These are phyloP conservation scores for Tachuris rubrigastra DNA, from an alignment of 2,113 vertebrate genomes.

Conservation along the genomic window DNA sequence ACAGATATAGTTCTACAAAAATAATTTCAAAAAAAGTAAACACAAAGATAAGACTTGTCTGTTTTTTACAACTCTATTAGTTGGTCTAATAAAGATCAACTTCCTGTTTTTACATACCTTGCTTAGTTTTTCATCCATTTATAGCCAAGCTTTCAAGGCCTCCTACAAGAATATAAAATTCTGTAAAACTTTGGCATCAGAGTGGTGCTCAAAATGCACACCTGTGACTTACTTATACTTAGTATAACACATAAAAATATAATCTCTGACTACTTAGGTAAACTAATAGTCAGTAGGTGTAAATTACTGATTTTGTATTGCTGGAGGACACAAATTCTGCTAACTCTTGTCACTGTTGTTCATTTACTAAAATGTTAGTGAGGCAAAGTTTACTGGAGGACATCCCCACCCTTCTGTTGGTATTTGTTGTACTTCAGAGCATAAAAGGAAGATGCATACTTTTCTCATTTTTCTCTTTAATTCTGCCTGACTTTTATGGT, in stretches of 20 bases:
- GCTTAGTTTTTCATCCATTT: background rate
- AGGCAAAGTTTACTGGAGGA: background rate
- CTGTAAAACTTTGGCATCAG: background rate
- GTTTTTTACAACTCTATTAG: background rate
- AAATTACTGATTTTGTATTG: background rate
- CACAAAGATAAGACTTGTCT: background rate
- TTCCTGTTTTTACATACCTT: background rate
- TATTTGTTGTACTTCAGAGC: background rate
- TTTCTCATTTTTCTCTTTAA: background rate
- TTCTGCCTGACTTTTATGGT: background rate
- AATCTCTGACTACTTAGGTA: background rate
- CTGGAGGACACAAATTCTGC: background rate
- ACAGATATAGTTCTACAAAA: background rate
- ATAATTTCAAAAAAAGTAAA: background rate
- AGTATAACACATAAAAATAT: background rate
- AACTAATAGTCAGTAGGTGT: background rate
- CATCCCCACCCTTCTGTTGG: background rate
- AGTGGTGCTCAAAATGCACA: background rate
- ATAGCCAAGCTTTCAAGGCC: background rate
- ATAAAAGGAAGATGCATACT: background rate
- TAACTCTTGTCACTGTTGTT: background rate
- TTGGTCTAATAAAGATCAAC: background rate
- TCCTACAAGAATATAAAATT: background rate
- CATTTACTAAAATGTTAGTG: background rate
- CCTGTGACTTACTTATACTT: rapidly evolving